Conservation (phyloP, 2,113 vertebrate species). For the Suncus etruscus region DNA sequence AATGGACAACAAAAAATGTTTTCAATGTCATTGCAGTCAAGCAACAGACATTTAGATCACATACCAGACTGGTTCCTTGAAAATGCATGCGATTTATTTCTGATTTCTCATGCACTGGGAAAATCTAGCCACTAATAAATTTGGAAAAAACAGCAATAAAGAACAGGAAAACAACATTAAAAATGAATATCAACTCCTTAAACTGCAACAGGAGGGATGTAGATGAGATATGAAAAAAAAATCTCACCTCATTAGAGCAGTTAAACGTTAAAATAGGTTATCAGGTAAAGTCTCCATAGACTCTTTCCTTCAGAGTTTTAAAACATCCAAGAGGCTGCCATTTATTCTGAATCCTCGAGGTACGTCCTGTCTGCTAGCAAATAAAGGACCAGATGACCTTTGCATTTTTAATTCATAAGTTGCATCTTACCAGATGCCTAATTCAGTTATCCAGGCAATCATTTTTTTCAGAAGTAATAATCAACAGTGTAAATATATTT, state of each 20-base stretch:
- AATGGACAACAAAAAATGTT: slow-evolving; percentile 18
- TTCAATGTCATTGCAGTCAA: slow-evolving; percentile 58
- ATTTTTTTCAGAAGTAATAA: slow-evolving; percentile 48
- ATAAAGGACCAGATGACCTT: slow-evolving; percentile 65
- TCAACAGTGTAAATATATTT: slow-evolving; percentile 14
- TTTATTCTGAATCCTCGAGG: slow-evolving; percentile 65
- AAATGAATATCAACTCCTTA: slow-evolving; percentile 73
- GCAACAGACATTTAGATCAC: slow-evolving; percentile 33
- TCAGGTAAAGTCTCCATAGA: slow-evolving; percentile 70
- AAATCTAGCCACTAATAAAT: slow-evolving; percentile 77
- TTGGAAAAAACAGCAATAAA: slow-evolving; percentile 72
- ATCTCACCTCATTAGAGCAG: slow-evolving; percentile 73
- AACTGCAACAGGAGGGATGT: slow-evolving; percentile 73
- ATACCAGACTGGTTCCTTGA: slow-evolving; percentile 17
- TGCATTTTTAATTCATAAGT: slow-evolving; percentile 26
- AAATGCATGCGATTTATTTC: slow-evolving; percentile 69
- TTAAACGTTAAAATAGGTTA: slow-evolving; percentile 72
- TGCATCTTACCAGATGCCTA: slow-evolving; percentile 46
- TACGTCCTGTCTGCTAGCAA: slow-evolving; percentile 24
- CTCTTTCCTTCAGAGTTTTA: slow-evolving; percentile 63
- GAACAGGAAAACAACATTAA: slow-evolving; percentile 78
- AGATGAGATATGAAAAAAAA: slow-evolving; percentile 68
- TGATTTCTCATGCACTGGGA: slow-evolving; percentile 63
- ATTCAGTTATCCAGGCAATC: slow-evolving; percentile 29
- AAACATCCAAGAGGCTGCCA: slow-evolving; percentile 48